phyloP scores from a whole-genome alignment of 2,888 invertebrate genomes.

The Girardia tigrina region DNA sequence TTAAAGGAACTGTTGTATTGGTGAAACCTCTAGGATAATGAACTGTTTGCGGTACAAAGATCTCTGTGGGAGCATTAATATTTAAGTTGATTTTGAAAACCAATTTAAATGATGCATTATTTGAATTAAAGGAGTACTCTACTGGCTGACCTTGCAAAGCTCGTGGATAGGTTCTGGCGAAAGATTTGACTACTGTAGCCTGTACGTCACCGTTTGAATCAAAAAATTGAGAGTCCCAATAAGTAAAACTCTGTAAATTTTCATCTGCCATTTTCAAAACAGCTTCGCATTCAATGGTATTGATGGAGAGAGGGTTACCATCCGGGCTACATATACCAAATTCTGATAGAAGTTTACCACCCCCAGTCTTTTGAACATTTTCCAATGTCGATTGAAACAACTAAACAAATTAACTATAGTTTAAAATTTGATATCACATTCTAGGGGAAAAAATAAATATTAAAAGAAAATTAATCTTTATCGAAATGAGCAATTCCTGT shows the following conservation, averaged over 20 bases:
- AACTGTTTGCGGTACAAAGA: constrained; percentile 39
- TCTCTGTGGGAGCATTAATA: constrained; percentile 39
- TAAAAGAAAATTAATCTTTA: too few species aligned
- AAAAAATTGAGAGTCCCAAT: constrained; percentile 42
- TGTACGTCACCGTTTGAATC: constrained; percentile 37
- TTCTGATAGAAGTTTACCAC: constrained; percentile 41
- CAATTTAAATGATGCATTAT: constrained; percentile 37
- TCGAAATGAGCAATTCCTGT: too few species aligned
- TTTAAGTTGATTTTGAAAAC: constrained; percentile 37
- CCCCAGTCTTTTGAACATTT: constrained; percentile 39
- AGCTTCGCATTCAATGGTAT: constrained; percentile 39
- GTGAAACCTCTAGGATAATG: constrained; percentile 39
- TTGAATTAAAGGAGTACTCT: constrained; percentile 38
- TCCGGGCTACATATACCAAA: constrained; percentile 41
- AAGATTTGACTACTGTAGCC: constrained; percentile 37
- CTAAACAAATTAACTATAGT: not conserved
- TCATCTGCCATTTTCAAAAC: constrained; percentile 40
- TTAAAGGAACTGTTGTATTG: not conserved
- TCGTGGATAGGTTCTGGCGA: constrained; percentile 39
- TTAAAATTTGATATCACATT: too few species aligned
- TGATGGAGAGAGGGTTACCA: constrained; percentile 37
- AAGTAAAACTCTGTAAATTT: constrained; percentile 42
- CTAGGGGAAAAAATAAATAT: too few species aligned
- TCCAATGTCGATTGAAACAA: constrained; percentile 21
- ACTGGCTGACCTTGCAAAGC: constrained; percentile 40